Percentiles rank a stretch among this genome's conserved stretches.
Evolutionary conservation across 1,140 invertebrate species (phyloP).

Genomic region (Zaprionus taronus): DNA sequence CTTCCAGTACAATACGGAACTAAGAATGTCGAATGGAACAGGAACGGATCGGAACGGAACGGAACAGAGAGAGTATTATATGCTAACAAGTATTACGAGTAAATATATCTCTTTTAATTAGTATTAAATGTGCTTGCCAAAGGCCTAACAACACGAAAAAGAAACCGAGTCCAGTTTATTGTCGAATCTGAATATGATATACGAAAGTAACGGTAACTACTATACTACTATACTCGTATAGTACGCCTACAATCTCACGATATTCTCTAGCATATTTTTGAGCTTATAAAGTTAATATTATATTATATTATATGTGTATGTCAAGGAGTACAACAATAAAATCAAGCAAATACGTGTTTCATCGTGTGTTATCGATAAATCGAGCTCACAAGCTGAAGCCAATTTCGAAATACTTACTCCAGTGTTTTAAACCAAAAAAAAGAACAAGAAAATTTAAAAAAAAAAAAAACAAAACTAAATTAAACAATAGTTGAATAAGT

Average conservation of each 20-base stretch:
- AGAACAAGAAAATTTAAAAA: not conserved
- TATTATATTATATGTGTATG: not conserved
- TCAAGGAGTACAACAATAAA: not conserved
- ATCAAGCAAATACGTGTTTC: conserved; percentile 13
- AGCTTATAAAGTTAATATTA: conserved; percentile 9
- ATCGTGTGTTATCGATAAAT: conserved; percentile 6
- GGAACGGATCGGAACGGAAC: not conserved
- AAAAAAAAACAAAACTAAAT: not conserved
- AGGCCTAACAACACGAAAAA: not conserved
- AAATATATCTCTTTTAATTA: conserved; percentile 4
- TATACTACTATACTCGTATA: not conserved
- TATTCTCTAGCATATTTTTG: conserved; percentile 6
- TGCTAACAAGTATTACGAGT: conserved; percentile 3
- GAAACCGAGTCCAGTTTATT: conserved; percentile 2
- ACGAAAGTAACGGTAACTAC: not conserved
- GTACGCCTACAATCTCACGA: not conserved
- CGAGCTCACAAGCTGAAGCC: not conserved
- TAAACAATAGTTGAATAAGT: conserved; percentile 3
- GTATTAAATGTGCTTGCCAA: conserved; percentile 1
- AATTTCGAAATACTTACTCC: not conserved
- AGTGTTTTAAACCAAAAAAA: not conserved
- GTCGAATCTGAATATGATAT: not conserved
- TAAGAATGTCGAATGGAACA: not conserved
- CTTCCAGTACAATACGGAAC: conserved; percentile 10
- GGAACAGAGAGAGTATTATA: not conserved